Evolutionary conservation across 2,888 invertebrate genomes (phyloP), one percentile per base, ranked within the genome.

Genomic region (Rotaria magnacalcarata): DNA sequence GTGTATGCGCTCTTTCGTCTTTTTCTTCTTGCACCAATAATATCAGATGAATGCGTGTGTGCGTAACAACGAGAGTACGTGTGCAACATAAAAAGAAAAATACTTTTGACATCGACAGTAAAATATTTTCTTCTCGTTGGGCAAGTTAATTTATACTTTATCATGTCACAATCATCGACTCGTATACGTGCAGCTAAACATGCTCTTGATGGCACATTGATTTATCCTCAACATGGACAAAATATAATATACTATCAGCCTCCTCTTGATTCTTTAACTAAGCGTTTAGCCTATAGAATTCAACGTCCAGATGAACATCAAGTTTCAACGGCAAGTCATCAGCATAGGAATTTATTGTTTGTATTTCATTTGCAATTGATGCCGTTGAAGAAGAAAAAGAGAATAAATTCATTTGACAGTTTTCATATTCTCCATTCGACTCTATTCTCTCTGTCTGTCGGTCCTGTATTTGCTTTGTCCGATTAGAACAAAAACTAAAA

Each of bases 1-100:
- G 67, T 67, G 67, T 67, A 34, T 67, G 16, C 14, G 27, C 67
- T 67, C 67, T 67, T 67, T 67, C 67, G 34, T 67, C 67, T 67
- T 67, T 27, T 60, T 67, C 67, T 34, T 67, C 67, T 67, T 34
- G 34, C 34, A 67, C 7, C 27, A 67, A 19, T 27, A 34, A 67
- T 67, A 67, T 67, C 67, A 67, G 34, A 67, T 67, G 67, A 19
- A 41, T 34, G 34, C 34, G 27, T 60, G n/a, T 60, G 58, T 14
- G 58, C 8, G 56, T n/a, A 58, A 58, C n/a, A 56, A 56, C 4
- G 21, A 56, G 24, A 6, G 24, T 56, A 24, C 24, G 56, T 56
- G 24, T 56, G 7, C 8, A 6, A 56, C 56, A 56, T 56, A 24
- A 56, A 56, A 56, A 24, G 5, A 56, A 7, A 56, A 24, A 56